phyloP scores from a whole-genome alignment of 2,888 invertebrate genomes.

The Eupithecia centaureata region DNA sequence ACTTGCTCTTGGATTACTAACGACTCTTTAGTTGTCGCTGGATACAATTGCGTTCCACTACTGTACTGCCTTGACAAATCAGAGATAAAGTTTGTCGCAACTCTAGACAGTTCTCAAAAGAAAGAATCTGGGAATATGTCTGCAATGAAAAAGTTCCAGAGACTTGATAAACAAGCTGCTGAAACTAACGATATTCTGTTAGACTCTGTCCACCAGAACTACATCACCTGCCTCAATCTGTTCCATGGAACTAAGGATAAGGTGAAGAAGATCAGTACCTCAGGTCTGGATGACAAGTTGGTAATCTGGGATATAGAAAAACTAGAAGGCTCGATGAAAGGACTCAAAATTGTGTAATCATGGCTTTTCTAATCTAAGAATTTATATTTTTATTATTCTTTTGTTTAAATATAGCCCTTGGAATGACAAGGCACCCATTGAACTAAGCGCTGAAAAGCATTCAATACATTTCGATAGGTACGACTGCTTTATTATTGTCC shows the following conservation, averaged over 20 bases:
- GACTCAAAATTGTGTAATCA: constrained; percentile 72
- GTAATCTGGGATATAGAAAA: constrained; percentile 96
- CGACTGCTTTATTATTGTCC: not conserved
- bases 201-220: constrained; percentile 98
- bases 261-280: constrained; percentile 94
- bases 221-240: constrained; percentile 93
- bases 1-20: constrained; percentile 96
- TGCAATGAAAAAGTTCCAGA: constrained; percentile 98
- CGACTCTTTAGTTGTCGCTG: constrained; percentile 94
- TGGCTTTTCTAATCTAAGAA: not conserved
- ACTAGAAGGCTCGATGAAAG: constrained; percentile 87
- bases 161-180: constrained; percentile 95
- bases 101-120: constrained; percentile 95
- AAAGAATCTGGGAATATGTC: constrained; percentile 94
- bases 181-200: constrained; percentile 93
- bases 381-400: not conserved
- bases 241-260: constrained; percentile 89
- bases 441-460: constrained; percentile 24
- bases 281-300: constrained; percentile 97
- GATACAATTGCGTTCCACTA: constrained; percentile 98
- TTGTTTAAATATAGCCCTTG: not conserved
- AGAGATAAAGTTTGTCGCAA: constrained; percentile 90
- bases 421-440: constrained; percentile 5
- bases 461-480: constrained; percentile 13
- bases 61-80: constrained; percentile 90